phyloP scores from a whole-genome alignment of 2,113 vertebrate genomes.

The Brevimyrus niger region DNA sequence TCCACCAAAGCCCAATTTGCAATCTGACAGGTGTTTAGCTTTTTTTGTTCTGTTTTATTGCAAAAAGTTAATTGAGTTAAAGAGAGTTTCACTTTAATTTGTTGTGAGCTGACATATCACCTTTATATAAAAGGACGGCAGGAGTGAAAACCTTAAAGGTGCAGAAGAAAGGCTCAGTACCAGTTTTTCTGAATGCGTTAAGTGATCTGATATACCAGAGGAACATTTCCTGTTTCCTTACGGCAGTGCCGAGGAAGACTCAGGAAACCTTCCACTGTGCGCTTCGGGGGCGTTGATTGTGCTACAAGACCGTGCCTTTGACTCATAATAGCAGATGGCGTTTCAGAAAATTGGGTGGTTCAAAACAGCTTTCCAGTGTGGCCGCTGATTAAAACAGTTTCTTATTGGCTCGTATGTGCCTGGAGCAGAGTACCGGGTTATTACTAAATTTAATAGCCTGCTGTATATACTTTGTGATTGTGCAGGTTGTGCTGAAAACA shows the following conservation, averaged over 20 bases:
- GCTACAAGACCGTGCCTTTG: not conserved
- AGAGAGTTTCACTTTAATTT: not conserved
- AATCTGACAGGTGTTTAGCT: not conserved
- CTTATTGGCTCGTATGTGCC: not conserved
- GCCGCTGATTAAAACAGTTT: not conserved
- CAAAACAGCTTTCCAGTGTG: not conserved
- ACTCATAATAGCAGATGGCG: not conserved
- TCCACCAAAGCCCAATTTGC: not conserved
- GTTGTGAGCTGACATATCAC: not conserved
- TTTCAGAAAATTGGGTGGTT: not conserved
- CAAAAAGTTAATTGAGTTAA: not conserved
- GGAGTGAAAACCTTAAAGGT: not conserved
- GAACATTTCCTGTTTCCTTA: constrained; percentile 18
- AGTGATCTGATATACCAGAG: not conserved
- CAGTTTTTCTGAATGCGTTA: not conserved
- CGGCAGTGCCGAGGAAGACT: not conserved
- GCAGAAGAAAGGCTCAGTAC: not conserved
- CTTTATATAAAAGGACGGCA: not conserved
- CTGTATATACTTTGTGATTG: not conserved
- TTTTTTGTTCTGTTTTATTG: not conserved
- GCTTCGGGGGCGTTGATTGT: not conserved
- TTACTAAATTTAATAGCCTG: not conserved
- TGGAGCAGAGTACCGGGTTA: not conserved
- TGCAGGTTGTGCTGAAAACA: not conserved
- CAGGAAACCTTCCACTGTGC: not conserved